A percentile compares a stretch with the other conserved stretches of the same genome.
Conservation (phyloP, 2,797 vertebrate species). For the Paedocypris micromegethes region DNA sequence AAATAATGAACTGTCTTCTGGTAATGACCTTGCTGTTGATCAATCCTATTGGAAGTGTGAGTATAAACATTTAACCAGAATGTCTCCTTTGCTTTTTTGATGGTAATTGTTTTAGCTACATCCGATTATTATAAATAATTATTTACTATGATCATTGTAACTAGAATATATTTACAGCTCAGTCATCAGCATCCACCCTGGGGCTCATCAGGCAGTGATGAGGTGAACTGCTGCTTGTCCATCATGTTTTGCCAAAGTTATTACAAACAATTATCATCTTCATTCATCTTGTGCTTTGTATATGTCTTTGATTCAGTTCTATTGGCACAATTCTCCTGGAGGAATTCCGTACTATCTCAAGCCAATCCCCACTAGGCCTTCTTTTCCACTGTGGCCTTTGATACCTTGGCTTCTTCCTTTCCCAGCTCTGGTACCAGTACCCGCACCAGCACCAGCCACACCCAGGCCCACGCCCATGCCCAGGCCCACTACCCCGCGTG, state of each 20-base stretch:
- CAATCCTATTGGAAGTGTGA: conserved; percentile 21
- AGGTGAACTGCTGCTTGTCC: conserved; percentile 48
- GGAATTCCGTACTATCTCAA: not conserved
- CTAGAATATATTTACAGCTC: conserved; percentile 45
- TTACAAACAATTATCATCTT: too few relatives aligned
- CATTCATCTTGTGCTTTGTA: not conserved
- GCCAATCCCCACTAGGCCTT: not conserved
- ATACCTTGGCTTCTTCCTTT: not conserved
- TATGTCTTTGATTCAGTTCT: conserved; percentile 31
- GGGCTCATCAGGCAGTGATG: conserved; percentile 57
- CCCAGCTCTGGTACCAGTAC: not conserved
- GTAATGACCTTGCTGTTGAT: conserved; percentile 26
- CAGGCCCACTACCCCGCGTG: conserved; percentile 1
- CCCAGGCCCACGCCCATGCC: conserved; percentile 1
- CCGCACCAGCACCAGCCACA: conserved; percentile 3
- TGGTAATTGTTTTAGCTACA: too few relatives aligned
- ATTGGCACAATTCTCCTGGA: conserved; percentile 4
- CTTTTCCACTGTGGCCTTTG: conserved; percentile 3
- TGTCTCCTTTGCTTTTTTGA: not conserved
- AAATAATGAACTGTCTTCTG: conserved; percentile 18
- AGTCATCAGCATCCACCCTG: conserved; percentile 36
- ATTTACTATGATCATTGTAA: not conserved
- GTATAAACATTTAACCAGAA: conserved; percentile 2
- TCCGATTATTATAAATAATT: not conserved
- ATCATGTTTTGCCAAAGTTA: too few relatives aligned